Percentiles rank a stretch among this genome's conserved stretches.
phyloP scores from a whole-genome alignment of 2,888 invertebrate species.

The Drosophila kokeensis region DNA sequence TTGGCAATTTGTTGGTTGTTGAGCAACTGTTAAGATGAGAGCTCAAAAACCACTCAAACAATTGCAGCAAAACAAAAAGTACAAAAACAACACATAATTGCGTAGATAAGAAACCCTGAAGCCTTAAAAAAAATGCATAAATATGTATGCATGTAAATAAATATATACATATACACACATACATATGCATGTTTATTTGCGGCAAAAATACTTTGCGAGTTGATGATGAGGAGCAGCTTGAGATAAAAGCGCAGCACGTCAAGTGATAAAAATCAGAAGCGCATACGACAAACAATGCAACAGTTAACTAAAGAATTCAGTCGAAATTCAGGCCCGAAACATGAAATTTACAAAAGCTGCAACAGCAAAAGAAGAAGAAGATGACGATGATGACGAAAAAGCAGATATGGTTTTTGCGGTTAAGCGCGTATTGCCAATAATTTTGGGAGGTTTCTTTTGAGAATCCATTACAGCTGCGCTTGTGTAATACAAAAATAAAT shows the following conservation, averaged over 20 bases:
- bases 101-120: slow-evolving; percentile 17
- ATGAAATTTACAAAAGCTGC: slow-evolving; percentile 4
- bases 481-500: slow-evolving; percentile 6
- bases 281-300: slow-evolving; percentile 51
- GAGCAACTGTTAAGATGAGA: slow-evolving; percentile 45
- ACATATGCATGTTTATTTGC: slow-evolving; percentile 1
- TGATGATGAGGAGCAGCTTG: slow-evolving; percentile 42
- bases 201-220: slow-evolving; percentile 24
- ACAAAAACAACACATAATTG: background rate
- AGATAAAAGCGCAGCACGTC: slow-evolving; percentile 56
- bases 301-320: slow-evolving; percentile 44
- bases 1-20: slow-evolving; percentile 31
- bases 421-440: slow-evolving; percentile 52
- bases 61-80: slow-evolving; percentile 12
- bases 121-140: slow-evolving; percentile 2
- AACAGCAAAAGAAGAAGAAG: background rate
- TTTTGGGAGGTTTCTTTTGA: slow-evolving; percentile 19
- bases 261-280: slow-evolving; percentile 69
- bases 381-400: slow-evolving; percentile 1
- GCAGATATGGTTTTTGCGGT: slow-evolving; percentile 20
- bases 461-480: slow-evolving; percentile 31
- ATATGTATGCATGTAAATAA: background rate
- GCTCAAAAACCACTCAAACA: slow-evolving; percentile 21
- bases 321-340: slow-evolving; percentile 23
- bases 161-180: slow-evolving; percentile 3